Base-by-base conservation (phyloP, 2,888 invertebrate genomes). In the Cephonodes hylas region DNA sequence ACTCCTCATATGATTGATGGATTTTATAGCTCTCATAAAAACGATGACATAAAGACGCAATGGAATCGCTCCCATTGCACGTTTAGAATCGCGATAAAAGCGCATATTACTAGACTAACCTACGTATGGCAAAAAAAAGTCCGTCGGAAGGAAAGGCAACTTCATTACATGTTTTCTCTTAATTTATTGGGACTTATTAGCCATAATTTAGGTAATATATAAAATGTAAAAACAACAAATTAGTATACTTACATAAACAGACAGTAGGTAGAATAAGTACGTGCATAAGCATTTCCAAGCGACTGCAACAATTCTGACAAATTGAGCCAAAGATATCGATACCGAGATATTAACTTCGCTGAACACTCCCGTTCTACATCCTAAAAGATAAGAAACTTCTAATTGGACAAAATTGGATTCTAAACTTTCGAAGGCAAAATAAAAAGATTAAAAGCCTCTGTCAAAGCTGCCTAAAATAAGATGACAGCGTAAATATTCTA, bases 261-360 rank as follows among this genome's bases (percentile, higher is more conserved):
- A 62, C 94, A 94, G 77, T 95, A 95, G 0, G 94, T 94, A 0
- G 95, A 94, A 77, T 95, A 95, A 0, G 95, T 95, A 58, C 95
- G 86, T 0, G 95, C 94, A 69, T 95, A 95, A 1, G 95, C 95
- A 73, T 95, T 95, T 8, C 95, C 95, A 7, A 95, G 83, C 18
- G 92, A 88, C 75, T 95, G 95, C 15, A 95, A 79, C n/a, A 94
- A 82, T 75, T 95, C 95, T 56, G 95, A 95, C 1, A 95, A 84
- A 73, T 94, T 94, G 34, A 95, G 84, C 95, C 95, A 95, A 23
- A 95, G 77, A 65, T 86, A 92, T 61, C 95, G 92, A 74, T 95
- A 95, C 20, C 94, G 93, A 3, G 93, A 92, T 66, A 95, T 93
- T 65, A 95, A 80, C 60, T 86, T 89, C 0, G 94, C 88, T 3